phyloP scores from a whole-genome alignment of 2,888 invertebrate species.

The Athrips mouffetella region DNA sequence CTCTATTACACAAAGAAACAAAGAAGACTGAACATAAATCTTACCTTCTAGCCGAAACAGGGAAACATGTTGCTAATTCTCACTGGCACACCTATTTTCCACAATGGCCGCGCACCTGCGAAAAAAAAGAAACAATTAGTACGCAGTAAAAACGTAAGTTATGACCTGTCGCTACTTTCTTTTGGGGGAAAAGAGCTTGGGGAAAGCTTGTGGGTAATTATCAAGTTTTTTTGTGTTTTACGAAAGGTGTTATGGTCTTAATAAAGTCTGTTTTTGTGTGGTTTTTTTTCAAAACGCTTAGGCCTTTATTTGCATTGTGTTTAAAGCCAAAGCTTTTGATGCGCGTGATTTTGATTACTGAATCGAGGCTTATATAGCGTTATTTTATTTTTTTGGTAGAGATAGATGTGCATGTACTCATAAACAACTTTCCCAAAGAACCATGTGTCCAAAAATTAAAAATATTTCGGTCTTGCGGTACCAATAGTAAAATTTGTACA shows the following conservation, averaged over 20 bases:
- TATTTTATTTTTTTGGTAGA: no score
- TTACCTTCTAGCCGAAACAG: slow-evolving; percentile 44
- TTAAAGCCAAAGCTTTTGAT: no score
- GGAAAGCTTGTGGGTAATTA: not conserved
- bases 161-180: slow-evolving; percentile 11
- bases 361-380: no score
- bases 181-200: not conserved
- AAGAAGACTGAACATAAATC: slow-evolving; percentile 32
- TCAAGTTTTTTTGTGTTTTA: not conserved
- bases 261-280: not conserved
- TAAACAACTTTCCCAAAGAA: no score
- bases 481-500: no score
- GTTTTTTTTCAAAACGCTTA: not conserved
- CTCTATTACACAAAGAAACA: slow-evolving; percentile 15
- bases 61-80: slow-evolving; percentile 35
- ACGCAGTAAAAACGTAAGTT: slow-evolving; percentile 7
- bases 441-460: no score
- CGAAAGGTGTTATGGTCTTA: not conserved
- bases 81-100: slow-evolving; percentile 43
- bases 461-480: no score
- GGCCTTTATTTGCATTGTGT: no score
- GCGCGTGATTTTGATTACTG: no score
- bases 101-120: slow-evolving; percentile 53
- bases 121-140: slow-evolving; percentile 23
- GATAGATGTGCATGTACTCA: no score